These are phyloP conservation scores for Phasianus colchicus DNA, from an alignment of 2,113 vertebrate species.

Conservation along the genomic window DNA sequence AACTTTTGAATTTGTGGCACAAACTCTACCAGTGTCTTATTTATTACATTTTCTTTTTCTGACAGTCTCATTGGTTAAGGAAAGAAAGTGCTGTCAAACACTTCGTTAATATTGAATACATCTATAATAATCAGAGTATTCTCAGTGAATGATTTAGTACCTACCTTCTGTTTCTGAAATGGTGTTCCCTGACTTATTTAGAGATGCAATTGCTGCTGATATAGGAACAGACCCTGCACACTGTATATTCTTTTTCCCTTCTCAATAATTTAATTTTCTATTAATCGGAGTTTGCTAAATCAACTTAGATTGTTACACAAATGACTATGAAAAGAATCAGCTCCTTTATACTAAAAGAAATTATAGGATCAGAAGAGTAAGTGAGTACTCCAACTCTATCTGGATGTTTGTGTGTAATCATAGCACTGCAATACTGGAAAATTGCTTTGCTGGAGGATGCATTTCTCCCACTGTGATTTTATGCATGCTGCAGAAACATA, in stretches of 20 bases:
- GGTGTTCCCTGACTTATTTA: neutral
- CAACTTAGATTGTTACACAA: constrained; percentile 25
- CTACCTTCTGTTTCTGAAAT: neutral
- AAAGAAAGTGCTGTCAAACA: neutral
- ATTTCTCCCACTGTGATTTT: neutral
- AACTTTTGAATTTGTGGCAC: neutral
- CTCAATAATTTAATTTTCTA: constrained; percentile 63
- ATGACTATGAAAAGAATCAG: constrained; percentile 25
- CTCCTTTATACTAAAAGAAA: constrained; percentile 10
- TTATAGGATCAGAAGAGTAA: neutral
- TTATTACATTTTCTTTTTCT: neutral
- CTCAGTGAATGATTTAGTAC: neutral
- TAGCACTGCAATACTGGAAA: neutral
- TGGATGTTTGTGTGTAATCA: neutral
- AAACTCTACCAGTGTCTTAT: accelerated
- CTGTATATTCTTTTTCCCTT: neutral
- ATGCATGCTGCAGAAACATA: neutral
- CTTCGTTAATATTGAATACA: neutral
- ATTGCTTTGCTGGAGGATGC: neutral
- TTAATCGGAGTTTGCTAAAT: constrained; percentile 50
- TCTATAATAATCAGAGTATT: neutral
- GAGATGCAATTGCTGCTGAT: neutral
- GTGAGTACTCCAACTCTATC: neutral
- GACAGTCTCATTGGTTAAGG: neutral
- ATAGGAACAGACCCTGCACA: neutral